Conservation (phyloP, 2,888 invertebrate genomes). For the Ferdinandea cuprea region DNA sequence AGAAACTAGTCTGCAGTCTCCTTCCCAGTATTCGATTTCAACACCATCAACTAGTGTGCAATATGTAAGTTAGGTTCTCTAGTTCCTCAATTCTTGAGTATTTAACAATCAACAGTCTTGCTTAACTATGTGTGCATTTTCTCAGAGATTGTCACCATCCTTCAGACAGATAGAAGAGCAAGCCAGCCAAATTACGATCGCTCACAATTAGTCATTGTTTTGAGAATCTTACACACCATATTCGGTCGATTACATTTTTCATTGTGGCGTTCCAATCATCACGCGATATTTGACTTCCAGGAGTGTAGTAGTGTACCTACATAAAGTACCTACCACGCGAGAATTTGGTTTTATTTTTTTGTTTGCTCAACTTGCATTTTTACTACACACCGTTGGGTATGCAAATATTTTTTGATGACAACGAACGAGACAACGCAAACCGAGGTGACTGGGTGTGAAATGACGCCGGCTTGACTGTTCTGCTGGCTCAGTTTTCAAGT, state of each 20-base stretch:
- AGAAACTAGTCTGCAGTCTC: not conserved
- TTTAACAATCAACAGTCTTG: not conserved
- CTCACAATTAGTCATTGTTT: conserved; percentile 69
- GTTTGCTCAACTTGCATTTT: conserved; percentile 59
- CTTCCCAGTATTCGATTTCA: not conserved
- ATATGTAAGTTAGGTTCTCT: not conserved
- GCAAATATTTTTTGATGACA: conserved; percentile 71
- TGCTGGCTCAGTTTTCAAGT: conserved; percentile 48
- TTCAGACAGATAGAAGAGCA: conserved; percentile 7
- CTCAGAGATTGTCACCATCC: not conserved
- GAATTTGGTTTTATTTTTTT: conserved; percentile 16
- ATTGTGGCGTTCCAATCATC: conserved; percentile 50
- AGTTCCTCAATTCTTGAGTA: not conserved
- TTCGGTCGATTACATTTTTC: conserved; percentile 54
- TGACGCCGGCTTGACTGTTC: conserved; percentile 43
- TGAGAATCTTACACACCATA: conserved; percentile 36
- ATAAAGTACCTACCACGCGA: conserved; percentile 35
- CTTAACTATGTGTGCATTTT: conserved; percentile 24
- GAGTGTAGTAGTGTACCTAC: too few relatives aligned
- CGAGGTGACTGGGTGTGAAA: conserved; percentile 16
- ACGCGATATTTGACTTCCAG: conserved; percentile 56
- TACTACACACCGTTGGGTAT: conserved; percentile 58
- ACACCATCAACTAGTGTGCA: not conserved
- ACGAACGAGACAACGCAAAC: conserved; percentile 24
- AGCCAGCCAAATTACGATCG: conserved; percentile 45